Evolutionary conservation across 30 jellyfish, hydroid and myxozoan species (phyloP), one percentile per base, ranked within the genome.

Genomic region (Chrysaora quinquecirrha): DNA sequence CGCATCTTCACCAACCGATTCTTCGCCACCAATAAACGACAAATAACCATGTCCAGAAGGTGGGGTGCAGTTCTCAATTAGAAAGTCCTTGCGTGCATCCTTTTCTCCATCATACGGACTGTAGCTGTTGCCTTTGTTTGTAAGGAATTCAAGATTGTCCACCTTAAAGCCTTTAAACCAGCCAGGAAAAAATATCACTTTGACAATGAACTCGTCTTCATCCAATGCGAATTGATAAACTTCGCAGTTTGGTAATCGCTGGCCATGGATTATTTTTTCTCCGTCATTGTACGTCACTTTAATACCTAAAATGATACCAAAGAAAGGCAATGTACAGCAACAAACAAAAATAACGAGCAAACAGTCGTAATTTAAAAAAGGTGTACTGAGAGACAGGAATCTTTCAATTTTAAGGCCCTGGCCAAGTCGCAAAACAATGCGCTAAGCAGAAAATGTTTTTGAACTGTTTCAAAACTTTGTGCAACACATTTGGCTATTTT

Each of bases 91-190:
- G 22, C 91, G 87, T 29, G 91, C 96, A 34, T 91, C 96, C 34
- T 77, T n/a, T n/a, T n/a, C 96, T 0, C 96, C 96, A 12, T 91
- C 96, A 29, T 66, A 87, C 12, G 96, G 96, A 1, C 96, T 91
- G 38, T 70, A 87, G 34, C 49, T 30, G 19, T 60, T 75, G n/a
- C 91, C 87, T 27, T 61, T 50, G 71, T 87, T 76, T 9, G 96
- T 75, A 7, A 65, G 56, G 73, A 87, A 87, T 78, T 29, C 34
- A 62, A 87, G 30, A 68, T 63, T 78, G 76, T 87, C 96, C 25
- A 87, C 52, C 87, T 76, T 67, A 48, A 64, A 77, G 78, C n/a
- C n/a, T n/a, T n/a, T n/a, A n/a, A n/a, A n/a, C n/a, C n/a, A n/a
- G n/a, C 96, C 96, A 76, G 76, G 25, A 30, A 1, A 31, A n/a